Evolutionary conservation across 2,888 invertebrate species (phyloP).

Genomic region (Seira ritae): DNA sequence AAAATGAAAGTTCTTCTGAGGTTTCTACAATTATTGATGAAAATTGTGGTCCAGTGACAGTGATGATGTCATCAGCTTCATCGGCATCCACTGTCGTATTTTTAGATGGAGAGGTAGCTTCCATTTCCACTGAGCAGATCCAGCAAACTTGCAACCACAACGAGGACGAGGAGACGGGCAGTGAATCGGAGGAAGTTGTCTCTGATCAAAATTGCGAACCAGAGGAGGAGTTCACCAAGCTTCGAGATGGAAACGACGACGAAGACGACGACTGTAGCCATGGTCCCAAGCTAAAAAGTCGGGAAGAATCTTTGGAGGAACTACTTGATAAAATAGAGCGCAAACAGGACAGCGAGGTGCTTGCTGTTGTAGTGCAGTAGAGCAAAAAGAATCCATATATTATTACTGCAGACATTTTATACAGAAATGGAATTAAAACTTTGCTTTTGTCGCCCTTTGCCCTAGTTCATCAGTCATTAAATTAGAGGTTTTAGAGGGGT

Average conservation of each 20-base stretch:
- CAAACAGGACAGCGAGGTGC: slow-evolving; percentile 22
- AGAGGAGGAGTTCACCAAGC: no score
- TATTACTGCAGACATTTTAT: no score
- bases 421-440: no score
- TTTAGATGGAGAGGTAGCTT: neutral
- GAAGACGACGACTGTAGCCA: neutral
- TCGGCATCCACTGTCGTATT: slow-evolving; percentile 24
- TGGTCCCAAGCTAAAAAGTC: no score
- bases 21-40: neutral
- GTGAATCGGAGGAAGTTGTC: neutral
- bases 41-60: neutral
- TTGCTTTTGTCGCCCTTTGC: no score
- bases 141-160: no score
- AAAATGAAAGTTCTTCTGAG: neutral
- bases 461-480: no score
- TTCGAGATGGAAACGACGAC: neutral
- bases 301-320: slow-evolving; percentile 36
- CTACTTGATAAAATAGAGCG: slow-evolving; percentile 35
- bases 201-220: no score
- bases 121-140: no score
- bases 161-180: neutral
- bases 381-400: neutral
- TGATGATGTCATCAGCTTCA: slow-evolving; percentile 10
- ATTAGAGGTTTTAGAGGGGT: no score
- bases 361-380: slow-evolving; percentile 40